A percentile compares a stretch with the other conserved stretches of the same genome.
These are phyloP conservation scores for Musca vetustissima DNA, from an alignment of 1,140 invertebrate genomes.

Conservation along the genomic window DNA sequence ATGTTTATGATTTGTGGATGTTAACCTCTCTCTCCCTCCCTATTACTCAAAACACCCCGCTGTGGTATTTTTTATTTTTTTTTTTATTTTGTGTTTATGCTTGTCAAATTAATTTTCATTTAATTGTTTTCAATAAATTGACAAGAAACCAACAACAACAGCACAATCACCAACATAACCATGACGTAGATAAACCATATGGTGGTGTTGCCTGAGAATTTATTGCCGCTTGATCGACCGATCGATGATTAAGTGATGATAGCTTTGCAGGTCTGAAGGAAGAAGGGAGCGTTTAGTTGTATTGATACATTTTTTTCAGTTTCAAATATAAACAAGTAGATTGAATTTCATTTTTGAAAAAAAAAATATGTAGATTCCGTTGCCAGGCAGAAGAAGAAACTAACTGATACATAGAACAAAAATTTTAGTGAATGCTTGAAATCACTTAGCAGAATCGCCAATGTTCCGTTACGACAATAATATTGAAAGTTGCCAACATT, in stretches of 20 bases:
- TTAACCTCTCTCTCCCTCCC: not conserved
- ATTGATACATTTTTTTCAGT: not conserved
- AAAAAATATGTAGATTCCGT: no score
- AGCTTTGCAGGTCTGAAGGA: no score
- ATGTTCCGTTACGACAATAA: not conserved
- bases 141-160: not conserved
- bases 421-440: not conserved
- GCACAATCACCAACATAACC: not conserved
- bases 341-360: not conserved
- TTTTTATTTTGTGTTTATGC: conserved; percentile 5
- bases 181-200: not conserved
- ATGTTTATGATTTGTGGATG: no score
- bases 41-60: no score
- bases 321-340: not conserved
- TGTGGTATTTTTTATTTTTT: no score
- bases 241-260: not conserved
- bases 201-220: not conserved
- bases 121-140: conserved; percentile 16
- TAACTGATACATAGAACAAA: no score
- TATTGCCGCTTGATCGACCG: no score
- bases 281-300: not conserved
- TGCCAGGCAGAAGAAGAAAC: no score
- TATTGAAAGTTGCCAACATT: no score
- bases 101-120: conserved; percentile 14
- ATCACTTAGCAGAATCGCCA: not conserved